Percentiles rank a stretch among this genome's conserved stretches.
These are phyloP conservation scores for Tor tambroides DNA, from an alignment of 2,113 vertebrate species.

Conservation along the genomic window DNA sequence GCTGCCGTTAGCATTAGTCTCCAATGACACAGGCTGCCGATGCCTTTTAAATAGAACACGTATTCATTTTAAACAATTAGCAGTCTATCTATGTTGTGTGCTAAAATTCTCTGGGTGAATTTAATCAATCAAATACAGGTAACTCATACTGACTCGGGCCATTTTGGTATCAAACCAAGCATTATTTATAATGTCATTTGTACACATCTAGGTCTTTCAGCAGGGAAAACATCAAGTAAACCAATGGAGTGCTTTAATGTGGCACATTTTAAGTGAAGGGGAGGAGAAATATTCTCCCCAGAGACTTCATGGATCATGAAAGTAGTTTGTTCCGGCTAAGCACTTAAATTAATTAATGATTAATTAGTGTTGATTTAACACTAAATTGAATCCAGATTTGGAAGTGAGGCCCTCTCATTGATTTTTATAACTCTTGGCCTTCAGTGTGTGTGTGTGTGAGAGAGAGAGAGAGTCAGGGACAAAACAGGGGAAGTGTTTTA, in stretches of 20 bases:
- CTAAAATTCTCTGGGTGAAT: neutral
- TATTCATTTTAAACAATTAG: slow-evolving; percentile 29
- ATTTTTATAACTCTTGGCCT: slow-evolving; percentile 41
- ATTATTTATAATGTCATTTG: neutral
- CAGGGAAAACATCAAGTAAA: neutral
- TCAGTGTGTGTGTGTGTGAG: neutral
- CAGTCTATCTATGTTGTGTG: neutral
- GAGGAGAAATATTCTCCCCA: slow-evolving; percentile 32
- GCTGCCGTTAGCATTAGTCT: slow-evolving; percentile 47
- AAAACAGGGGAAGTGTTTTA: slow-evolving; percentile 11
- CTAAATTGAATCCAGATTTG: slow-evolving; percentile 61
- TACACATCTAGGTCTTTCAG: neutral
- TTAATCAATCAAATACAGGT: neutral
- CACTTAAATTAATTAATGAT: slow-evolving; percentile 64
- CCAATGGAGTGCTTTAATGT: neutral
- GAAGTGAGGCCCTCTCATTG: slow-evolving; percentile 55
- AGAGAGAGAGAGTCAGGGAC: neutral
- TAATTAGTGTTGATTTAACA: slow-evolving; percentile 63
- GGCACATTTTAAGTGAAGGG: neutral
- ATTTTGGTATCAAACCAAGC: neutral
- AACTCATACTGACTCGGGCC: neutral
- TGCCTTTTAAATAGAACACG: neutral
- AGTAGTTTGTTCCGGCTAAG: slow-evolving; percentile 52
- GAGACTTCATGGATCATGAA: slow-evolving; percentile 38
- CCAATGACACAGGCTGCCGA: neutral